These are phyloP conservation scores for Acleris sparsana DNA, from an alignment of 2,888 invertebrate species.

Conservation along the genomic window DNA sequence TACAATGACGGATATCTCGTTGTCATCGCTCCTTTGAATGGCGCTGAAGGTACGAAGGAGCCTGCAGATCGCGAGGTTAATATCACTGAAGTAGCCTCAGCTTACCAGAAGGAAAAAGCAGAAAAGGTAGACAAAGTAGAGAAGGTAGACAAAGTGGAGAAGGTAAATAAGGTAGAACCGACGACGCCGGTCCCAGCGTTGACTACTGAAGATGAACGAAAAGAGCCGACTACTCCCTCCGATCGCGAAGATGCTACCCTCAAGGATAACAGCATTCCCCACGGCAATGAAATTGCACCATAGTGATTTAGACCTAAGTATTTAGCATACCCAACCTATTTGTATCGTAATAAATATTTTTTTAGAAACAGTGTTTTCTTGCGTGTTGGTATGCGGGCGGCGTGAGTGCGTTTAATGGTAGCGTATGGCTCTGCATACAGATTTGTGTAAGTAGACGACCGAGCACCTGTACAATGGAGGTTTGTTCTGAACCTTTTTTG, in stretches of 20 bases:
- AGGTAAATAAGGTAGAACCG: conserved; percentile 15
- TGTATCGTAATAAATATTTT: conserved; percentile 79
- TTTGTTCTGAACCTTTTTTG: conserved; percentile 34
- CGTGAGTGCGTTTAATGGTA: conserved; percentile 41
- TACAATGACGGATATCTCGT: conserved; percentile 62
- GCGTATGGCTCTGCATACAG: conserved; percentile 31
- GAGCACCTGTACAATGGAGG: conserved; percentile 56
- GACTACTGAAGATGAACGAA: conserved; percentile 54
- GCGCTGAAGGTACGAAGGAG: conserved; percentile 44
- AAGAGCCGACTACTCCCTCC: conserved; percentile 63
- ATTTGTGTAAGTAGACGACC: conserved; percentile 33
- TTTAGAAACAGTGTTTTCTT: conserved; percentile 59
- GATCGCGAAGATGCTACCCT: conserved; percentile 62
- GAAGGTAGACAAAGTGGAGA: conserved; percentile 1
- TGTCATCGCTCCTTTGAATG: conserved; percentile 63
- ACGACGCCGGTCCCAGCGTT: conserved; percentile 37
- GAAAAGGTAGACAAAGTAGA: conserved; percentile 35
- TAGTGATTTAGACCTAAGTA: conserved; percentile 68
- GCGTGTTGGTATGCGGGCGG: conserved; percentile 54
- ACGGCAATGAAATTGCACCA: conserved; percentile 64
- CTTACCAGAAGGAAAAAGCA: conserved; percentile 50
- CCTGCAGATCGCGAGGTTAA: conserved; percentile 63
- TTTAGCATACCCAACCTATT: conserved; percentile 60
- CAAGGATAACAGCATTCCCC: conserved; percentile 69
- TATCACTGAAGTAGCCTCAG: conserved; percentile 60